These are phyloP conservation scores for Ardeotis arabs DNA, from an alignment of 2,113 vertebrate genomes.

Conservation along the genomic window DNA sequence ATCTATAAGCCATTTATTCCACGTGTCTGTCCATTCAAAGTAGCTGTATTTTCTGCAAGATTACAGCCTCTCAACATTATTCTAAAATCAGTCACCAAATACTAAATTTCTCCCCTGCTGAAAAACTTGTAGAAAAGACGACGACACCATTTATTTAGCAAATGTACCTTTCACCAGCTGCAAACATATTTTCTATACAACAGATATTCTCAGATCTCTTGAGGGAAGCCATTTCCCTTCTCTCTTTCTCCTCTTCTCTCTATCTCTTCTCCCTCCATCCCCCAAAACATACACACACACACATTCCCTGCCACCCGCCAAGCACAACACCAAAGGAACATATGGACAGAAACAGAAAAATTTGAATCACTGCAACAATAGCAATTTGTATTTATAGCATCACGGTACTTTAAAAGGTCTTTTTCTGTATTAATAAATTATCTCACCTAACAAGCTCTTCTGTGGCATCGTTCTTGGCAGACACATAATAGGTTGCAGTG, in stretches of 20 bases:
- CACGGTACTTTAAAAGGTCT: not conserved
- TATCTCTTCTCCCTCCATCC: not conserved
- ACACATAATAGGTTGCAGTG: not conserved
- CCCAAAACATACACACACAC: not conserved
- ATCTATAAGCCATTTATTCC: slow-evolving; percentile 47
- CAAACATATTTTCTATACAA: not conserved
- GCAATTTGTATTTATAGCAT: not conserved
- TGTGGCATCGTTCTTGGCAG: not conserved
- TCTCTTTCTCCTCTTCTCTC: not conserved
- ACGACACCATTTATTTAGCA: not conserved
- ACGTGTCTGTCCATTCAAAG: slow-evolving; percentile 28
- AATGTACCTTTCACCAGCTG: not conserved
- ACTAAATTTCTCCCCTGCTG: not conserved
- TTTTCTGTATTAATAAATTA: not conserved
- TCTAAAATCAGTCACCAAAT: slow-evolving; percentile 11
- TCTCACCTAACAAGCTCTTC: not conserved
- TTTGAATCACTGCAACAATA: not conserved
- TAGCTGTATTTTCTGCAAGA: slow-evolving; percentile 29
- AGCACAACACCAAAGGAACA: not conserved
- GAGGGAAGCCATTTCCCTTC: not conserved
- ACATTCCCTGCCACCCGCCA: not conserved
- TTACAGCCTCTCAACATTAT: not conserved
- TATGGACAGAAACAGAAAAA: not conserved
- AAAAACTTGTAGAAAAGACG: slow-evolving; percentile 3
- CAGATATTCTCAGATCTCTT: not conserved